A percentile compares a stretch with the other conserved stretches of the same genome.
These are phyloP conservation scores for Coptodon rendalli DNA, from an alignment of 2,113 vertebrate species.

Conservation along the genomic window DNA sequence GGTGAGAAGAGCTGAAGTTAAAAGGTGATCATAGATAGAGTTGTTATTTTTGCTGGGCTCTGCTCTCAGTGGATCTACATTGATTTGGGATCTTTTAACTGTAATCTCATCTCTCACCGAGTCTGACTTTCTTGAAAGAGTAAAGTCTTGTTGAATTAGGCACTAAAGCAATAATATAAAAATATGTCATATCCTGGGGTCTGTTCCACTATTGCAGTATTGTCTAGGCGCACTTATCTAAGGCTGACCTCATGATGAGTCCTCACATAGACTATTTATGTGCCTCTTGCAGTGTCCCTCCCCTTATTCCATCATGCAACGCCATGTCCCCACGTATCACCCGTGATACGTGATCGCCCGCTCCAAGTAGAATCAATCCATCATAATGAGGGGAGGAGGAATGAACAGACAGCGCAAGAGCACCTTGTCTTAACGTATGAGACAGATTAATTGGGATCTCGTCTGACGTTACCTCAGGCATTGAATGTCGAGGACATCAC, in stretches of 20 bases:
- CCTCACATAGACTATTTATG: not conserved
- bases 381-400: slow-evolving; percentile 30
- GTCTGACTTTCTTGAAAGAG: not conserved
- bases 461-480: slow-evolving; percentile 53
- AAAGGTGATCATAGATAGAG: not conserved
- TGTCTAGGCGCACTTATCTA: not conserved
- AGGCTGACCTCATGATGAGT: not conserved
- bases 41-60: not conserved
- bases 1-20: not conserved
- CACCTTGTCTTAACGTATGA: slow-evolving; percentile 59
- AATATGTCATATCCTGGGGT: fast-evolving
- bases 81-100: not conserved
- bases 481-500: slow-evolving; percentile 55
- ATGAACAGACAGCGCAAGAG: slow-evolving; percentile 23
- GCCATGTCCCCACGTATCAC: not conserved
- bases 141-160: not conserved
- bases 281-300: not conserved
- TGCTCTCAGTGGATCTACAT: not conserved
- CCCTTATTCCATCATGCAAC: not conserved
- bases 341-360: not conserved
- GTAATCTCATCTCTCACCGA: not conserved
- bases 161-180: not conserved
- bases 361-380: slow-evolving; percentile 26
- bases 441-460: slow-evolving; percentile 65
- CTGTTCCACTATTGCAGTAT: not conserved